Conservation (phyloP, 2,113 vertebrate species). For the Benitochromis conjunctus region DNA sequence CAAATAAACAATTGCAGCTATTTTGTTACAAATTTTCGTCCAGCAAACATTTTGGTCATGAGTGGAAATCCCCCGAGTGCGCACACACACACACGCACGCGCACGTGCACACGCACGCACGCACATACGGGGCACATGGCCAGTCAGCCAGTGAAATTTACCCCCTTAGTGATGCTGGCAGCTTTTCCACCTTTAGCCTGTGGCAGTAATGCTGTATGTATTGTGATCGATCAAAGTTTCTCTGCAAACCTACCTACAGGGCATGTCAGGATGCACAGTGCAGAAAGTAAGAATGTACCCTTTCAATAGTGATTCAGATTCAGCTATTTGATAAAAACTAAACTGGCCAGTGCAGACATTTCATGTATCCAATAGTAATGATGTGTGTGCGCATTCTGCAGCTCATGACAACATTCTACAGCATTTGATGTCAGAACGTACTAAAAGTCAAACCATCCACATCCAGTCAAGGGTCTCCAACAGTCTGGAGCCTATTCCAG, state of each 20-base stretch:
- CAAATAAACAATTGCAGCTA: not conserved
- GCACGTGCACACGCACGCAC: not conserved
- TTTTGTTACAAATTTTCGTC: not conserved
- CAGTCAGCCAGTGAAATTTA: not conserved
- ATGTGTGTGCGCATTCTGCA: not conserved
- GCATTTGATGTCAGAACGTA: not conserved
- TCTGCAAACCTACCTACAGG: not conserved
- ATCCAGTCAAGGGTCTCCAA: not conserved
- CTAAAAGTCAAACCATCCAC: not conserved
- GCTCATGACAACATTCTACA: not conserved
- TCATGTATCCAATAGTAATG: not conserved
- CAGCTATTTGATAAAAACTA: not conserved
- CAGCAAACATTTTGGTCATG: not conserved
- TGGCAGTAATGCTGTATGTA: not conserved
- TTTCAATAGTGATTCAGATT: not conserved
- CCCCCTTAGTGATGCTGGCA: too few relatives aligned
- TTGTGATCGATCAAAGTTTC: not conserved
- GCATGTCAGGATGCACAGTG: not conserved
- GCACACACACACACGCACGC: not conserved
- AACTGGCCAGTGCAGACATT: not conserved
- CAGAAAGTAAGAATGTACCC: not conserved
- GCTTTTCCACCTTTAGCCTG: not conserved
- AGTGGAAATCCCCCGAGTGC: not conserved
- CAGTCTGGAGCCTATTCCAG: too few relatives aligned
- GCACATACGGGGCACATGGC: accelerated